Percentiles rank a stretch among this genome's conserved stretches.
Conservation (phyloP, 2,888 invertebrate species). For the Phortica okadai region DNA sequence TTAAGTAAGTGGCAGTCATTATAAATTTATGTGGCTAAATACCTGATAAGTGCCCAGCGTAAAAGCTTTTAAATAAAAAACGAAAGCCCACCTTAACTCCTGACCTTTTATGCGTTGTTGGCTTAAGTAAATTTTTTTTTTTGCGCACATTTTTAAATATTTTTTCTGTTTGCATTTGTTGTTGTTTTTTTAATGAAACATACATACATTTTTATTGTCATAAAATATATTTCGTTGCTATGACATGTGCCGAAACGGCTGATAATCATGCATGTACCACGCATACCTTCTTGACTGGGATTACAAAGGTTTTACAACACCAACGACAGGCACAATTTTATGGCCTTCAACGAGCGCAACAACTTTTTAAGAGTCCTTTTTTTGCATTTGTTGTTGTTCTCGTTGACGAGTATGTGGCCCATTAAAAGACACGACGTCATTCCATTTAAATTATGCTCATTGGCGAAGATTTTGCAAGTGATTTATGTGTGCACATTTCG, state of each 20-base stretch:
- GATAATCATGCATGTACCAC: not conserved
- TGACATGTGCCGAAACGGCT: not conserved
- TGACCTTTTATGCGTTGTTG: not conserved
- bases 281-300: not conserved
- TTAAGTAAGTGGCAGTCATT: not conserved
- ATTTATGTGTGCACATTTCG: too few relatives aligned
- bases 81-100: not conserved
- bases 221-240: not conserved
- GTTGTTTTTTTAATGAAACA: not conserved
- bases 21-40: constrained; percentile 5
- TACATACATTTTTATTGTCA: not conserved
- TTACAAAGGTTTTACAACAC: not conserved
- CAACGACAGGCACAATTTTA: not conserved
- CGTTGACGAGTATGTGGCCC: not conserved
- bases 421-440: not conserved
- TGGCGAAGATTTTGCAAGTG: too few relatives aligned
- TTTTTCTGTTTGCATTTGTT: too few relatives aligned
- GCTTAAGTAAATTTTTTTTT: not conserved
- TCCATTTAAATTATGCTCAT: not conserved
- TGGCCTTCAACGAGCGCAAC: not conserved
- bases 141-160: too few relatives aligned
- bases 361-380: not conserved
- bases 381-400: not conserved
- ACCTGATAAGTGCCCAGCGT: not conserved
- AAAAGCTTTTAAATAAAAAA: not conserved